Base-by-base conservation (phyloP, 2,888 invertebrate species). In the Trachelus iudaicus region DNA sequence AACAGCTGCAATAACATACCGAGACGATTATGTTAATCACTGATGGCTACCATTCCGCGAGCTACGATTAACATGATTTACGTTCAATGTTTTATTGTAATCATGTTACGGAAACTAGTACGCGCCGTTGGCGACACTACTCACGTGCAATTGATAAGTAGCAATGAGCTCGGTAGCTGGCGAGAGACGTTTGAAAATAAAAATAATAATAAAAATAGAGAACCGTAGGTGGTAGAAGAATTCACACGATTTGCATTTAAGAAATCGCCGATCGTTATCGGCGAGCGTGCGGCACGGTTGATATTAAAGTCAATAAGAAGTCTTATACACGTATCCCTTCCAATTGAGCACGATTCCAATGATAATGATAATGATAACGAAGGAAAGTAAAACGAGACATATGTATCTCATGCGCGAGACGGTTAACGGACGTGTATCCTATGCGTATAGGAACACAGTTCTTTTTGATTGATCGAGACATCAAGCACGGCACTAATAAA, bases 41-140 rank as follows among this genome's bases (percentile, higher is more conserved):
- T 81, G 84, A 85, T 85, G 80, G 78, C 79, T 84, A 85, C 85
- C 85, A 79, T 80, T 80, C 11, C 31, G 76, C 76, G 82, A 75
- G 69, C 83, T 86, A 83, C 86, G 88, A 87, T 88, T 88, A 87
- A 87, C 85, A 87, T 88, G 88, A 88, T 88, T 88, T 88, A 88
- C 86, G 82, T 77, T 37, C 83, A 82, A 83, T 78, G 81, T 85
- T 87, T 83, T 77, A 85, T 85, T 83, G 56, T 56, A 56, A 9
- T 56, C 23, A 9, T 56, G 56, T 56, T 23, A 56, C 23, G 23
- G 23, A 56, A 56, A 23, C 56, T 56, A 9, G 56, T 56, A 56
- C 56, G 56, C 23, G 56, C 56, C 56, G 23, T 56, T 56, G 56
- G 56, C 56, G 56, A 56, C 23, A 56, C 56, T 23, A 56, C 2